Evolutionary conservation across 2,888 invertebrate genomes (phyloP).

Genomic region (Chrysopilus asiliformis): DNA sequence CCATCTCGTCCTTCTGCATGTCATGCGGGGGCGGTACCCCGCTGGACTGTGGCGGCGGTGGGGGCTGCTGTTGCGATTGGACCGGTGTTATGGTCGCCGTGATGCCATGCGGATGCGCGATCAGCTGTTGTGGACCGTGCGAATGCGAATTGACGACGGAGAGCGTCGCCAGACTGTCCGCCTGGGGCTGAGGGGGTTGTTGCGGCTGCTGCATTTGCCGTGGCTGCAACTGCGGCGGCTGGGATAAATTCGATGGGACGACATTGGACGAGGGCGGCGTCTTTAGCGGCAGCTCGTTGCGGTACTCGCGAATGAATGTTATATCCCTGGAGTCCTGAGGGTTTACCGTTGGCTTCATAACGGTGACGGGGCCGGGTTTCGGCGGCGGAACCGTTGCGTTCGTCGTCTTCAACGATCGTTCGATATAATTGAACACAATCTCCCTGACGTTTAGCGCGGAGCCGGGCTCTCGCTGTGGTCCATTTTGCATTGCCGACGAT

Average conservation of each 20-base stretch:
- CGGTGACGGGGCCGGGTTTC: slow-evolving; percentile 15
- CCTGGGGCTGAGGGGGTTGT: slow-evolving; percentile 9
- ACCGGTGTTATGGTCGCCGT: slow-evolving; percentile 56
- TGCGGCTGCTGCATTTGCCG: slow-evolving; percentile 5
- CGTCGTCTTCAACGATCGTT: slow-evolving; percentile 58
- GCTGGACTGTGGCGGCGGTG: slow-evolving; percentile 27
- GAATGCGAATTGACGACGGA: slow-evolving; percentile 48
- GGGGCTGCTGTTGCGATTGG: slow-evolving; percentile 15
- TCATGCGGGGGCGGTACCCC: slow-evolving; percentile 26
- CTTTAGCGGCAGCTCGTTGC: too few species aligned
- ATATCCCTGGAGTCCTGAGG: too few species aligned
- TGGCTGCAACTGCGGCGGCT: slow-evolving; percentile 13
- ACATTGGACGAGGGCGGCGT: too few species aligned
- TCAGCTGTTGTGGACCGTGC: slow-evolving; percentile 23
- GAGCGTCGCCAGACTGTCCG: slow-evolving; percentile 48
- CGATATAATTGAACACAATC: slow-evolving; percentile 70
- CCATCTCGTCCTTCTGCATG: slow-evolving; percentile 17
- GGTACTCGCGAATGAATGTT: too few species aligned
- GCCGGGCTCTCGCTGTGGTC: slow-evolving; percentile 23
- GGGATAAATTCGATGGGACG: too few species aligned
- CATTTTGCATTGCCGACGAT: slow-evolving; percentile 19
- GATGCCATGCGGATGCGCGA: slow-evolving; percentile 33
- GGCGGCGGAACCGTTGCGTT: slow-evolving; percentile 37
- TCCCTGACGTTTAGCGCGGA: slow-evolving; percentile 58
- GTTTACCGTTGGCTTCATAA: too few species aligned